Conservation (phyloP, 2,113 vertebrate species). For the Pimephales promelas region DNA sequence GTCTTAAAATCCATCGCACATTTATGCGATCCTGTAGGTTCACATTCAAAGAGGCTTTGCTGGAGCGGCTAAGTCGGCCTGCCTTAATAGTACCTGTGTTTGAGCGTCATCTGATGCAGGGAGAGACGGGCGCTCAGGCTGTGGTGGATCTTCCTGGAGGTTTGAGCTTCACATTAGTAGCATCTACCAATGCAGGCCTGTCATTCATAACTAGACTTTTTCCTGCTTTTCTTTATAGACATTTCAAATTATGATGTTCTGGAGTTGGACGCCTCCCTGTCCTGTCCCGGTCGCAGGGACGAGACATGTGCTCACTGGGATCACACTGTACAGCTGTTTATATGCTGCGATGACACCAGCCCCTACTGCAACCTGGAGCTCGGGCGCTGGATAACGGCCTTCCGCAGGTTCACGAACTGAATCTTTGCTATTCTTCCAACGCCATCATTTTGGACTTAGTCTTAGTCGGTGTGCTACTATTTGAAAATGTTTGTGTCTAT, state of each 20-base stretch:
- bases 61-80: conserved; percentile 62
- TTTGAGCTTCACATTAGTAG: conserved; percentile 38
- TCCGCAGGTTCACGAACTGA: conserved; percentile 70
- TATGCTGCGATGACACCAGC: conserved; percentile 71
- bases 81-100: conserved; percentile 71
- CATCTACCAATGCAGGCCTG: not conserved
- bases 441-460: not conserved
- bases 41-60: conserved; percentile 68
- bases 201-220: not conserved
- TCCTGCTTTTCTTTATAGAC: conserved; percentile 54
- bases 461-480: not conserved
- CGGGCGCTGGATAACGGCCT: conserved; percentile 81
- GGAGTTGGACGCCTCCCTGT: conserved; percentile 76
- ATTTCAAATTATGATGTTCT: conserved; percentile 61
- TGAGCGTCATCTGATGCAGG: conserved; percentile 73
- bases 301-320: conserved; percentile 78
- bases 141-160: conserved; percentile 70
- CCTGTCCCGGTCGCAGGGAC: conserved; percentile 74
- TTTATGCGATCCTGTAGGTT: conserved; percentile 68
- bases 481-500: not conserved
- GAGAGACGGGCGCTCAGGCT: conserved; percentile 70
- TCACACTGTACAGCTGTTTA: conserved; percentile 77
- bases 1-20: not conserved
- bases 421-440: not conserved
- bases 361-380: conserved; percentile 73